Conservation (phyloP, 2,797 vertebrate genomes). For the Petrocephalus sullivani region DNA sequence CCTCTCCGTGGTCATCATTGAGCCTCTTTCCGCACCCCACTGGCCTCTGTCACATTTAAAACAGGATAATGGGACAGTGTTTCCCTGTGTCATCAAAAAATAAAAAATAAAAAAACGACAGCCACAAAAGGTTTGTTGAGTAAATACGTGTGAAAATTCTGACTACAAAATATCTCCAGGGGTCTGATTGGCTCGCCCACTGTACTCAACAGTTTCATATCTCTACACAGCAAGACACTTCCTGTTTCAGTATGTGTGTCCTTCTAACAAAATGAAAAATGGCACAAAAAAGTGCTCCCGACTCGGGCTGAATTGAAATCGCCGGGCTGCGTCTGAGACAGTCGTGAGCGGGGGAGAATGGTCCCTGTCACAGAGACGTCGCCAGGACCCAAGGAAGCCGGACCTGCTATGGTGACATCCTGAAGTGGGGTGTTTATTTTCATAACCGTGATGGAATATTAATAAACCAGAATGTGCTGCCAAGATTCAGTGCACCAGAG, state of each 20-base stretch:
- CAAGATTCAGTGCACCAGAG: background rate
- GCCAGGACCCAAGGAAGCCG: constrained; percentile 6
- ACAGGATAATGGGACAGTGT: constrained; percentile 51
- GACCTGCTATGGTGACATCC: constrained; percentile 8
- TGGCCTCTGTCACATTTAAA: constrained; percentile 61
- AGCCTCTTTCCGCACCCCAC: constrained; percentile 34
- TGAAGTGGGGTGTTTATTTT: background rate
- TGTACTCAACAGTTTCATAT: constrained; percentile 36
- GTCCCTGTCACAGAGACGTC: constrained; percentile 2
- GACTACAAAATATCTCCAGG: constrained; percentile 48
- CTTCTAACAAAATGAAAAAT: constrained; percentile 26
- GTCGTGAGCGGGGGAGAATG: constrained; percentile 28
- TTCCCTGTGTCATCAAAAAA: constrained; percentile 56
- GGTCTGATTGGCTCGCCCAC: constrained; percentile 19
- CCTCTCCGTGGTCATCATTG: constrained; percentile 23
- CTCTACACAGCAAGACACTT: constrained; percentile 45
- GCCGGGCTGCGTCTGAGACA: constrained; percentile 27
- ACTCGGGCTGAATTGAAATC: background rate
- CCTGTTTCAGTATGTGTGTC: constrained; percentile 39
- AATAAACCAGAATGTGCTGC: background rate
- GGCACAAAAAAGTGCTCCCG: constrained; percentile 17
- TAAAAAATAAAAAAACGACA: background rate
- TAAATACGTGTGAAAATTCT: constrained; percentile 67
- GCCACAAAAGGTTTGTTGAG: constrained; percentile 66
- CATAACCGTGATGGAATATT: background rate